Evolutionary conservation across 1,140 invertebrate species (phyloP).

Genomic region (Andricus grossulariae): DNA sequence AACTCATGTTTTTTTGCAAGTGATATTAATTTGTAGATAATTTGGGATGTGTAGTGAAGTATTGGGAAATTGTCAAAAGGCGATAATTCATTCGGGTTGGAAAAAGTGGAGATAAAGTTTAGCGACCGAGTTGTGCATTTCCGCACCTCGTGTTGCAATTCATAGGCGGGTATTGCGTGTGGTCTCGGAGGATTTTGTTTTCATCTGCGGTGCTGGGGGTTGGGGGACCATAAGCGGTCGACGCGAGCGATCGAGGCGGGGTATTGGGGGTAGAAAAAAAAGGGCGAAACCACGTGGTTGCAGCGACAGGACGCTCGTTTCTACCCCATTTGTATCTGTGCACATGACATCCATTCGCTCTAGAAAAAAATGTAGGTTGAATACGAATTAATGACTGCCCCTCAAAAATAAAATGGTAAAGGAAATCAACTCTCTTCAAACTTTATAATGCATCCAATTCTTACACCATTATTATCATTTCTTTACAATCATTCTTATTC

Average conservation of each 20-base stretch:
- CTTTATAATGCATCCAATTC: too few relatives aligned
- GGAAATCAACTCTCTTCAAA: too few relatives aligned
- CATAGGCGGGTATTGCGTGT: slow-evolving; percentile 9
- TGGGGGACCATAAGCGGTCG: slow-evolving; percentile 18
- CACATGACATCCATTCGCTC: slow-evolving; percentile 23
- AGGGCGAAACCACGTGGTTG: slow-evolving; percentile 26
- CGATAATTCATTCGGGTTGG: neutral
- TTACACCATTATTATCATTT: too few relatives aligned
- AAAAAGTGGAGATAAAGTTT: slow-evolving; percentile 35
- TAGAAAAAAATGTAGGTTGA: slow-evolving; percentile 7
- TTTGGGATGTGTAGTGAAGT: neutral
- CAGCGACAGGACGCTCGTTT: slow-evolving; percentile 26
- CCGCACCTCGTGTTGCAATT: slow-evolving; percentile 18
- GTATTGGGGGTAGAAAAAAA: slow-evolving; percentile 19
- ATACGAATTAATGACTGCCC: slow-evolving; percentile 8
- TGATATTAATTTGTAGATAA: neutral
- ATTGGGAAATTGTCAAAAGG: neutral
- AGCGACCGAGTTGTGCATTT: slow-evolving; percentile 22
- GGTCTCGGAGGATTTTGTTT: slow-evolving; percentile 27
- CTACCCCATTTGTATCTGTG: slow-evolving; percentile 30
- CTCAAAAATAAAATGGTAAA: neutral
- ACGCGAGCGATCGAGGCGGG: slow-evolving; percentile 20
- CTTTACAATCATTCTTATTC: neutral
- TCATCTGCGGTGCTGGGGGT: slow-evolving; percentile 5
- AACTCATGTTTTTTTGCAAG: neutral